Percentiles rank a stretch among this genome's conserved stretches.
phyloP scores from a whole-genome alignment of 1,140 invertebrate genomes.

The Drosophila parvula region DNA sequence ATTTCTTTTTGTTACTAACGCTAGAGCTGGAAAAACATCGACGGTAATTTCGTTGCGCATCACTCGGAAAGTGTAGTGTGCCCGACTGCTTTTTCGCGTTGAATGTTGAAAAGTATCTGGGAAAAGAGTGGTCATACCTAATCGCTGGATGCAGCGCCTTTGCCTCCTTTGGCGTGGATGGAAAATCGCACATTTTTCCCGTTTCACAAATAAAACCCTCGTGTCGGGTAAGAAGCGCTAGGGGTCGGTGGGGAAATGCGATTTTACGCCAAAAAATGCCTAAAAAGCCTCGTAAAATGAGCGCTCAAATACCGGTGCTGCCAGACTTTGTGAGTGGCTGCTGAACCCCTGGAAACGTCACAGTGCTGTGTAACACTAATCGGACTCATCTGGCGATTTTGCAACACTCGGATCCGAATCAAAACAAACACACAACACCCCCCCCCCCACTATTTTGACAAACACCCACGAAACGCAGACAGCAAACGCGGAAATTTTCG shows the following conservation, averaged over 20 bases:
- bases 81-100: not conserved
- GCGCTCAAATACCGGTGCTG: not conserved
- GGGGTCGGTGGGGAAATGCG: not conserved
- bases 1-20: slow-evolving; percentile 9
- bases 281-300: not conserved
- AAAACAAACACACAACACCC: slow-evolving; percentile 25
- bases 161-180: too few relatives aligned
- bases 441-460: not conserved
- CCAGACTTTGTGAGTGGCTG: not conserved
- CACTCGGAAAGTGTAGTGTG: not conserved
- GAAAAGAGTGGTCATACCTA: not conserved
- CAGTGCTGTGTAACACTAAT: not conserved
- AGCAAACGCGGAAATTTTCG: slow-evolving; percentile 6
- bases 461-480: not conserved
- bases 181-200: too few relatives aligned
- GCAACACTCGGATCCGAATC: slow-evolving; percentile 21
- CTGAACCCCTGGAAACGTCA: not conserved
- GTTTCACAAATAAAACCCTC: not conserved
- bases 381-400: not conserved
- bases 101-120: not conserved
- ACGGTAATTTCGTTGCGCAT: slow-evolving; percentile 4
- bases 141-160: not conserved
- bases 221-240: not conserved
- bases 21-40: slow-evolving; percentile 4
- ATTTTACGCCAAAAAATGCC: not conserved